These are phyloP conservation scores for Steatocranus sp. DNA, from an alignment of 2,797 vertebrate species.

Conservation along the genomic window DNA sequence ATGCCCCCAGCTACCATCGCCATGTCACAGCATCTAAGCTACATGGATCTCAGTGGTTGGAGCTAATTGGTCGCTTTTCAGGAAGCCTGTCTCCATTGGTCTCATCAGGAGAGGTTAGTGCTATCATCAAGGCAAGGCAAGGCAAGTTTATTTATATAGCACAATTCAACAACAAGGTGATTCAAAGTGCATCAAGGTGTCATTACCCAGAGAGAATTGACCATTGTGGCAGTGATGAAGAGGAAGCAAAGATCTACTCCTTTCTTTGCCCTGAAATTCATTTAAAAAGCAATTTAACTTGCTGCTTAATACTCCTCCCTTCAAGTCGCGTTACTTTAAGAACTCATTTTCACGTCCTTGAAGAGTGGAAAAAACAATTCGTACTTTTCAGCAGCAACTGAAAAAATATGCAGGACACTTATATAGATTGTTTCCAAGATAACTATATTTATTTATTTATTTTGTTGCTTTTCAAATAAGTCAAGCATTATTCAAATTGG, in stretches of 20 bases:
- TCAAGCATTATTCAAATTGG: neutral
- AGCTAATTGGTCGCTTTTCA: conserved; percentile 48
- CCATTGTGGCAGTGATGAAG: neutral
- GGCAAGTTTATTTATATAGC: too few relatives aligned
- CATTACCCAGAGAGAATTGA: conserved; percentile 20
- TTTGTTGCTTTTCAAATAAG: neutral
- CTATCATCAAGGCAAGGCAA: conserved; percentile 28
- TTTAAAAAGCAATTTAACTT: conserved; percentile 1
- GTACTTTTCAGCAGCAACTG: neutral
- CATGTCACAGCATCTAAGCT: neutral
- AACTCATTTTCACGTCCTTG: neutral
- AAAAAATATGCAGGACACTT: neutral
- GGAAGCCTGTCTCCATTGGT: neutral
- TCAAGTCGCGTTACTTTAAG: neutral
- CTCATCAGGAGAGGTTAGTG: conserved; percentile 15
- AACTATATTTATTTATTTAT: too few relatives aligned
- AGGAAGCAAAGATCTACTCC: neutral
- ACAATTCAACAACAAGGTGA: too few relatives aligned
- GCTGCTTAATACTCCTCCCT: neutral
- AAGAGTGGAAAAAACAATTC: neutral
- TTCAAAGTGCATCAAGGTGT: conserved; percentile 26
- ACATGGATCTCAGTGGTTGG: conserved; percentile 2
- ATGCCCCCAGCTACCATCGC: neutral
- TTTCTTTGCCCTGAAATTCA: conserved; percentile 1
- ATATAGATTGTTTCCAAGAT: neutral